Conservation (phyloP, 2,888 invertebrate genomes). For the Acrobasis repandana region DNA sequence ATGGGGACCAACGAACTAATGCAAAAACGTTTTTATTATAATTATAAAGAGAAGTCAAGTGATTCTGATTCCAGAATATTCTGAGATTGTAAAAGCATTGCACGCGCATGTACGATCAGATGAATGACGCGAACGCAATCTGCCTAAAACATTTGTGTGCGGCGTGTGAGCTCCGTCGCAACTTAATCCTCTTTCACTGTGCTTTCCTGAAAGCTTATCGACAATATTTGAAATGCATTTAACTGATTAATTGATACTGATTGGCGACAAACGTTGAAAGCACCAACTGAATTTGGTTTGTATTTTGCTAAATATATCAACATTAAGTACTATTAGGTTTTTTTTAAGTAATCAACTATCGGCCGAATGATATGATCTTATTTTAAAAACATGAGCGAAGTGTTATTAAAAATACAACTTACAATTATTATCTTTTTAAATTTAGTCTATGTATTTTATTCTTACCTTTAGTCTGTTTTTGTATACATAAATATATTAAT, state of each 20-base stretch:
- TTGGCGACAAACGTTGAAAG: neutral
- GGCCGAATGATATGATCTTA: too few relatives aligned
- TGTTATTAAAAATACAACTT: too few relatives aligned
- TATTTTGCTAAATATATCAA: too few relatives aligned
- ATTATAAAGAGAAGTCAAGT: neutral
- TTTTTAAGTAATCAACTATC: too few relatives aligned
- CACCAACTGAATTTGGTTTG: neutral
- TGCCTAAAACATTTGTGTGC: conserved; percentile 1
- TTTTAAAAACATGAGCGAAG: too few relatives aligned
- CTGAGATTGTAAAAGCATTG: neutral
- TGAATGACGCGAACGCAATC: neutral
- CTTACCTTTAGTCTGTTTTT: too few relatives aligned
- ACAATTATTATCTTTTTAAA: too few relatives aligned
- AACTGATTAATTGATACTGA: neutral
- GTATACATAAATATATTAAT: too few relatives aligned
- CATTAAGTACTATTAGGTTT: too few relatives aligned
- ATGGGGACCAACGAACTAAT: too few relatives aligned
- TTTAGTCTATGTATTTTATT: too few relatives aligned
- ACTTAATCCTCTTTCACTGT: neutral
- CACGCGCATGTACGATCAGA: neutral
- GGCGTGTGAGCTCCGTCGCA: neutral
- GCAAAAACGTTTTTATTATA: too few relatives aligned
- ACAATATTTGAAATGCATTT: neutral
- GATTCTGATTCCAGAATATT: neutral
- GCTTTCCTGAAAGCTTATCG: neutral